Conservation (phyloP, 2,888 invertebrate species). For the Macrosoma leucophasiata region DNA sequence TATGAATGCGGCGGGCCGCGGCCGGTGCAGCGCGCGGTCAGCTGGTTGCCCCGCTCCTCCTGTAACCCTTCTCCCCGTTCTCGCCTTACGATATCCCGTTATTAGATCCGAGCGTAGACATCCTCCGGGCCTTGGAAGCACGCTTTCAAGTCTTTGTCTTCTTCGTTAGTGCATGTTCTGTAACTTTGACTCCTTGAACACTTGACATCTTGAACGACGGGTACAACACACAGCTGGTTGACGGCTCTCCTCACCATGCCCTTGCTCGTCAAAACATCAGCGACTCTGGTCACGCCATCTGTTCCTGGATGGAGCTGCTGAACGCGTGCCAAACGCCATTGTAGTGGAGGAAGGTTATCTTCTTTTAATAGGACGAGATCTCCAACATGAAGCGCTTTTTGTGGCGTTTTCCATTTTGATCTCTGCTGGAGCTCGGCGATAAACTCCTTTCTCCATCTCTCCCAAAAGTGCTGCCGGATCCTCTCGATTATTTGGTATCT, state of each 20-base stretch:
- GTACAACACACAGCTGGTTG: conserved; percentile 8
- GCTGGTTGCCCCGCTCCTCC: no score
- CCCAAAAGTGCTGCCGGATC: neutral
- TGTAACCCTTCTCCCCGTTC: no score
- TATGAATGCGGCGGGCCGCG: no score
- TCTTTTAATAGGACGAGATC: neutral
- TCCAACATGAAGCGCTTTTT: neutral
- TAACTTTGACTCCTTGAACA: no score
- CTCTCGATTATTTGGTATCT: conserved; percentile 3
- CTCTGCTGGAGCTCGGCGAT: neutral
- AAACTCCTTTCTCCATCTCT: neutral
- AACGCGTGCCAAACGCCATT: neutral
- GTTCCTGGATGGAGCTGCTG: neutral
- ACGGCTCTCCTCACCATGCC: neutral
- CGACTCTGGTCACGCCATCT: neutral
- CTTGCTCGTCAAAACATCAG: neutral
- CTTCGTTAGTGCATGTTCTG: no score
- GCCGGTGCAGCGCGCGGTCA: no score
- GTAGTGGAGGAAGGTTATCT: neutral
- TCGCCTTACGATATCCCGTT: no score
- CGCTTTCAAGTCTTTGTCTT: no score
- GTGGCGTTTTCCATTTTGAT: neutral
- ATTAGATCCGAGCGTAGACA: no score
- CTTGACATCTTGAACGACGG: no score
- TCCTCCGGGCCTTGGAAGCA: no score